Evolutionary conservation across 2,113 vertebrate species (phyloP), one percentile per base, ranked within the genome.

Genomic region (Mirza zaza): DNA sequence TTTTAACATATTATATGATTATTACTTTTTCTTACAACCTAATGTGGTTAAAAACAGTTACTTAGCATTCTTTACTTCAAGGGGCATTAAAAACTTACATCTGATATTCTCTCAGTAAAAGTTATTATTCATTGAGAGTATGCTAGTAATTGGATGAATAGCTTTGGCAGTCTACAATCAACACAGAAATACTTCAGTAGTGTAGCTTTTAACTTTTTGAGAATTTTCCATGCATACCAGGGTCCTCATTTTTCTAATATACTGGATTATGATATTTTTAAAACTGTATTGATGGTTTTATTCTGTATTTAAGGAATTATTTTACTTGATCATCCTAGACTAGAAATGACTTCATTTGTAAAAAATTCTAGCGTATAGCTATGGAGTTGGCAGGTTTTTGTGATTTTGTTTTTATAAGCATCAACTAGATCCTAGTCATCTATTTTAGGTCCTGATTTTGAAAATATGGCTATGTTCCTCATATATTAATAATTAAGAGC

Each of bases 201-300:
- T 55, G 71, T 84, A 42, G n/a, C 75, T 90, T 71, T 89, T 65
- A 68, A 82, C 39, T 93, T 96, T 70, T 36, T 96, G 42, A 87
- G 75, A 91, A 27, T 81, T 6, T 68, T 81, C 75, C 17, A 29
- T 95, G 23, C 8, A 27, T 75, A 45, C 57, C 21, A 67, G 5
- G 15, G 80, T 87, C 52, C 20, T 95, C 32, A 80, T 79, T 65
- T 97, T 97, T 95, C 45, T 94, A 68, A 73, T 68, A 55, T 45
- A 63, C 59, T 93, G 21, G 32, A 42, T 92, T 85, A 63, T 27
- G 59, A 15, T 80, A 83, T 80, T 96, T 91, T 13, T 5, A 61
- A 90, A 92, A 71, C n/a, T 21, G 4, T 80, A 36, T 94, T 55
- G 52, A 50, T 89, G 42, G n/a, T 75, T 93, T 42, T 88, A 11